Conservation (phyloP, 2,113 vertebrate species). For the Nannobrachium achirus region DNA sequence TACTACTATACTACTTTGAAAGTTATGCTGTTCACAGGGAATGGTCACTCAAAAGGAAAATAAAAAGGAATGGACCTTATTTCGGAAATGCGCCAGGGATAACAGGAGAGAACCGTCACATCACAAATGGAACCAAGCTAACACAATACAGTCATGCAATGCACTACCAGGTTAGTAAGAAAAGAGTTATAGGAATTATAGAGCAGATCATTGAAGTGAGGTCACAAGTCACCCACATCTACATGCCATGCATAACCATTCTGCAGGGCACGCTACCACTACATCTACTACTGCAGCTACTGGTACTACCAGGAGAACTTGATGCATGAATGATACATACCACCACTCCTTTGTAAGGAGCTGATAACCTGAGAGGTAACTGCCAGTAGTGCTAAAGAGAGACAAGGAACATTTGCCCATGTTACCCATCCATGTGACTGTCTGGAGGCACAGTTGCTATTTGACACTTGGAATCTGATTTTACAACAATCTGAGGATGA, state of each 20-base stretch:
- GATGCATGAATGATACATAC: constrained; percentile 84
- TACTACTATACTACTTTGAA: constrained; percentile 17
- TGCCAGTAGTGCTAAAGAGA: constrained; percentile 90
- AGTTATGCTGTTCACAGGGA: constrained; percentile 33
- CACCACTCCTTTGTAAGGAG: constrained; percentile 93
- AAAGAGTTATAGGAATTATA: constrained; percentile 12
- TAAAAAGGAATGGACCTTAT: neutral
- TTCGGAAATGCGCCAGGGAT: neutral
- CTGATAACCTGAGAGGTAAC: constrained; percentile 94
- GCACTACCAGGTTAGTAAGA: constrained; percentile 30
- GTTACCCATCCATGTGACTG: constrained; percentile 61
- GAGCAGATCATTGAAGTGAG: constrained; percentile 26
- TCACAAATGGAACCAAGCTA: constrained; percentile 39
- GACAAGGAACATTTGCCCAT: constrained; percentile 74
- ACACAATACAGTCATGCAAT: constrained; percentile 65
- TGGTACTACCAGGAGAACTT: constrained; percentile 45
- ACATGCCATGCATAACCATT: constrained; percentile 62
- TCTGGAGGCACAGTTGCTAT: constrained; percentile 31
- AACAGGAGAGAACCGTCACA: constrained; percentile 22
- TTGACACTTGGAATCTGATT: constrained; percentile 13
- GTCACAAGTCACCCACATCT: constrained; percentile 44
- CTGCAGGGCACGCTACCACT: constrained; percentile 11
- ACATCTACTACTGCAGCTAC: constrained; percentile 29
- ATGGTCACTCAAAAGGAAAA: constrained; percentile 14
- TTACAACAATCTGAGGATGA: neutral